phyloP scores from a whole-genome alignment of 2,797 vertebrate species.

The Neostethus bicornis region DNA sequence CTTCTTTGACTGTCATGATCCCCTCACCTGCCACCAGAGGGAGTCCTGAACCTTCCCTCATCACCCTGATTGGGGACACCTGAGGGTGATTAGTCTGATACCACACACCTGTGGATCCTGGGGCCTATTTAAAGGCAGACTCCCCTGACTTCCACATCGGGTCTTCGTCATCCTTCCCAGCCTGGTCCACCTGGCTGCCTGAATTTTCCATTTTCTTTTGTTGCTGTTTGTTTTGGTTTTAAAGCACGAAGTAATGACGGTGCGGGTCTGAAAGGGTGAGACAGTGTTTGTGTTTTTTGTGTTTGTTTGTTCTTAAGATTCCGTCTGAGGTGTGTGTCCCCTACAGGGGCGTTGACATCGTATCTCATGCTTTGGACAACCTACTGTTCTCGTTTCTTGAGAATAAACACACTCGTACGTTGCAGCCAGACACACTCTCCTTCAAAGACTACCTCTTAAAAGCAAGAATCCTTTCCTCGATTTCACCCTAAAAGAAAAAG shows the following conservation, averaged over 20 bases:
- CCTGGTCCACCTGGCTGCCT: too few species aligned
- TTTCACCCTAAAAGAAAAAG: constrained; percentile 50
- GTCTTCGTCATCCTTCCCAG: too few species aligned
- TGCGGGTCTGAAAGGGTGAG: neutral
- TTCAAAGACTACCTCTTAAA: constrained; percentile 66
- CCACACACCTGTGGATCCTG: too few species aligned
- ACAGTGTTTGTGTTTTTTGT: constrained; percentile 5
- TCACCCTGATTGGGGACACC: too few species aligned
- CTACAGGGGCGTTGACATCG: constrained; percentile 35
- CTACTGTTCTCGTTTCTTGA: constrained; percentile 41
- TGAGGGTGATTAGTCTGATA: too few species aligned
- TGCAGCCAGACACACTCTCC: constrained; percentile 9
- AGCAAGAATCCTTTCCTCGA: constrained; percentile 34
- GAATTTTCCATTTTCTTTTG: too few species aligned
- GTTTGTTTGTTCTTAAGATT: constrained; percentile 23
- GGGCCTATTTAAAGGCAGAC: too few species aligned
- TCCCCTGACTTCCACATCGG: too few species aligned
- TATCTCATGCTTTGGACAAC: constrained; percentile 25
- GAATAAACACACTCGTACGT: constrained; percentile 23
- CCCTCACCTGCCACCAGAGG: too few species aligned
- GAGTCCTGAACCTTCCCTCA: too few species aligned
- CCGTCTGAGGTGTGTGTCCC: constrained; percentile 14
- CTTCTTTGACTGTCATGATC: too few species aligned
- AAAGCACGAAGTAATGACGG: constrained; percentile 43
- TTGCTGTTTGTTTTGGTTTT: too few species aligned